phyloP scores from a whole-genome alignment of 1,140 invertebrate genomes.

The Triops longicaudatus region DNA sequence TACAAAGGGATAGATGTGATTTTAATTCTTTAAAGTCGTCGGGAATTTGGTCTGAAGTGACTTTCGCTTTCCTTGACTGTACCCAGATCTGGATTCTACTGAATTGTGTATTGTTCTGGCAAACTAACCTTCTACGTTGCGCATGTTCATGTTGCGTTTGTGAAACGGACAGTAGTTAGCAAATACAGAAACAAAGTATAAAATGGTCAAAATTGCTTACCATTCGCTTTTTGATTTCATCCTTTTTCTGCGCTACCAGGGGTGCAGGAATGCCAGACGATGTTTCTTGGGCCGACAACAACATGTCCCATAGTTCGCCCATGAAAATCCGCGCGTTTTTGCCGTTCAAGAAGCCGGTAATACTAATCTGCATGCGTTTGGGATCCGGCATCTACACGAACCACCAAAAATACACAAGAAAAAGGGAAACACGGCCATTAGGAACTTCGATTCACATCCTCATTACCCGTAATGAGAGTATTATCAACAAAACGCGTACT shows the following conservation, averaged over 20 bases:
- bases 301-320: conserved; percentile 89
- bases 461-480: not conserved
- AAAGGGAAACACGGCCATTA: not conserved
- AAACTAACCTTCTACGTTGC: too few species aligned
- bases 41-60: too few species aligned
- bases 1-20: too few species aligned
- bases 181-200: conserved; percentile 17
- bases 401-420: not conserved
- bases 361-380: conserved; percentile 98
- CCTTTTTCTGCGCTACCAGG: conserved; percentile 76
- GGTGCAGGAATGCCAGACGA: conserved; percentile 82
- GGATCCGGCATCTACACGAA: conserved; percentile 72
- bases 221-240: conserved; percentile 82
- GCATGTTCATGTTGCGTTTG: too few species aligned
- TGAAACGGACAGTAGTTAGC: conserved; percentile 34
- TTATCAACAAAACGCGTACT: not conserved
- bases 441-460: not conserved
- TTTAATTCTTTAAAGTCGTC: too few species aligned
- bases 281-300: conserved; percentile 90
- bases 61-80: too few species aligned
- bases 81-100: too few species aligned
- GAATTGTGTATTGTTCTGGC: too few species aligned
- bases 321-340: conserved; percentile 96
- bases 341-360: conserved; percentile 97
- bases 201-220: conserved; percentile 37